Base-by-base conservation (phyloP, 1,140 invertebrate genomes). In the Dendroctonus valens region DNA sequence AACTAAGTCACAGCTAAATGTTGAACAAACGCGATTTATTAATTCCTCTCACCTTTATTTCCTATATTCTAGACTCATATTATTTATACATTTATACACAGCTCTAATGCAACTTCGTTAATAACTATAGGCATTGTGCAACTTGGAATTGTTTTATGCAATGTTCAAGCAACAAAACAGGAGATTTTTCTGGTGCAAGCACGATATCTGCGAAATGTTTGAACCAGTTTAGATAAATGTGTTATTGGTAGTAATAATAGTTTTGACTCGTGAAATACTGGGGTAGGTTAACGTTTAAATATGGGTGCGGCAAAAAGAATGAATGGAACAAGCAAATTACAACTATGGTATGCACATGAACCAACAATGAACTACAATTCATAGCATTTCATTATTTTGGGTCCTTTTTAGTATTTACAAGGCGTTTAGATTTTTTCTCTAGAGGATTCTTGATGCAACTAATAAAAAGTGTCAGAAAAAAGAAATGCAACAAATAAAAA, bases 11-110 rank as follows among this genome's bases (percentile, higher is more conserved):
- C 5, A 48, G 11, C 46, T 14, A n/a, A 14, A 48, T 48, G 46
- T 11, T 11, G 46, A 48, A 48, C 26, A 26, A 48, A 4, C 14
- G 11, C 46, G 46, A 54, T 54, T 37, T 37, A 14, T 59, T 40
- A 26, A 61, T 61, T n/a, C 49, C 48, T 61, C 59, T 61, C 59
- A 61, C 59, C 59, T 61, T 51, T 39, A 61, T 61, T 61, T 50
- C 59, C 48, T 50, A 52, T 50, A 41, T 51, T 52, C 40, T 51
- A 48, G 42, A 48, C 46, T 15, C 7, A n/a, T 37, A 49, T 12
- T 53, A 38, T 53, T 53, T 14, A 39, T 6, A 53, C 39, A 55
- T 55, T 55, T 55, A 57, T 41, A 9, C 39, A 40, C n/a, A 39
- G 26, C 14, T 15, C n/a, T 50, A 60, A 49, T 50, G 41, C 46